These are phyloP conservation scores for Pelobates fuscus DNA, from an alignment of 2,113 vertebrate genomes.

Conservation along the genomic window DNA sequence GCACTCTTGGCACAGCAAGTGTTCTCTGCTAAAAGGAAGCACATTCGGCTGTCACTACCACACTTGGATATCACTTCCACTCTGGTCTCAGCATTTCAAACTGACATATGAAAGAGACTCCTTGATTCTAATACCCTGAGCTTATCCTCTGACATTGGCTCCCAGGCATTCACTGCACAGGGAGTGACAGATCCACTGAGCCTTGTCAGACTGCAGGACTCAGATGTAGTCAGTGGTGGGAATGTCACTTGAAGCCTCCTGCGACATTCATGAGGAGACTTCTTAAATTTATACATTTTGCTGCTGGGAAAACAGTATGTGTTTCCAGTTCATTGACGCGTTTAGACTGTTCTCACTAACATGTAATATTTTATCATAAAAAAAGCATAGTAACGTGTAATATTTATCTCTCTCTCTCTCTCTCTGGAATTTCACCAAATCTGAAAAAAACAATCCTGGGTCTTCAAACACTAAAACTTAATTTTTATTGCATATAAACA, in stretches of 20 bases:
- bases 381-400: no score
- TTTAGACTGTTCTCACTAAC: no score
- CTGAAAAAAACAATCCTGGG: no score
- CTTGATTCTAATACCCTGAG: constrained; percentile 11
- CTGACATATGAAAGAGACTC: constrained; percentile 6
- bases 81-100: neutral
- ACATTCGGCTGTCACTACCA: constrained; percentile 1
- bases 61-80: neutral
- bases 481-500: no score
- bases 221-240: neutral
- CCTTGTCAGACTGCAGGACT: neutral
- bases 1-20: constrained; percentile 8
- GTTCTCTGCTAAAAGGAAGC: constrained; percentile 6
- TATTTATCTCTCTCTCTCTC: no score
- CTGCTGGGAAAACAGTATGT: neutral
- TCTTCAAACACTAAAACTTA: no score
- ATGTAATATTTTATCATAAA: no score
- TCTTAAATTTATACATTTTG: neutral
- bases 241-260: no score
- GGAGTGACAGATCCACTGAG: neutral
- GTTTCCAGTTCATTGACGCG: no score
- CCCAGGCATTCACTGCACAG: neutral
- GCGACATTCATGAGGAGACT: neutral
- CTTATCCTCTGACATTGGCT: neutral
- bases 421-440: no score